These are phyloP conservation scores for Sebastes umbrosus DNA, from an alignment of 2,797 vertebrate genomes.

Conservation along the genomic window DNA sequence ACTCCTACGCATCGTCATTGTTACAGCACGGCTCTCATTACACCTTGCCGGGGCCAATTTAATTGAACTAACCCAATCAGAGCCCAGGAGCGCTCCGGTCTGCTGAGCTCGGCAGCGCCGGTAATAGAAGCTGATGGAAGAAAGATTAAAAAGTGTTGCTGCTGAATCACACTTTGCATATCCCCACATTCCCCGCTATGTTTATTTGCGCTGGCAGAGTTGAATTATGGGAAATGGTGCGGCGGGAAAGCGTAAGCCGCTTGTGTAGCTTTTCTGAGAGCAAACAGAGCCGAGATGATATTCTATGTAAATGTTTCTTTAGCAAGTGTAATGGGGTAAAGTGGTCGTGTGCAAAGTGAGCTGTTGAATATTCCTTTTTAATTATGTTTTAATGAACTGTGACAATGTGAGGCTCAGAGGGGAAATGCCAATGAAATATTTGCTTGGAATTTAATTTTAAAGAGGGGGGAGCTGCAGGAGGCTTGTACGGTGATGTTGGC, in stretches of 20 bases:
- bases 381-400: constrained; percentile 75
- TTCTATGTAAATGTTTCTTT: constrained; percentile 61
- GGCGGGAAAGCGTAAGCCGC: neutral
- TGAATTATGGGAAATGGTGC: constrained; percentile 48
- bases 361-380: constrained; percentile 66
- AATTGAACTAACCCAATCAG: constrained; percentile 73
- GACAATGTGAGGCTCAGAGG: constrained; percentile 54
- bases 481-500: neutral
- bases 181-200: constrained; percentile 21
- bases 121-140: constrained; percentile 63
- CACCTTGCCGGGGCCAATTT: constrained; percentile 51
- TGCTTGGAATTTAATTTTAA: constrained; percentile 47
- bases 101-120: constrained; percentile 37
- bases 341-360: constrained; percentile 49
- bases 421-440: constrained; percentile 61
- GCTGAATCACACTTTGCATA: constrained; percentile 52
- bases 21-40: constrained; percentile 60
- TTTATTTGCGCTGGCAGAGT: constrained; percentile 45
- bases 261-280: constrained; percentile 27
- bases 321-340: constrained; percentile 52
- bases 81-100: constrained; percentile 39
- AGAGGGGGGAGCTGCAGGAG: constrained; percentile 7
- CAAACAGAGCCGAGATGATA: constrained; percentile 33
- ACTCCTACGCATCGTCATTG: constrained; percentile 41
- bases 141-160: constrained; percentile 68